These are phyloP conservation scores for Aquatica leii DNA, from an alignment of 2,888 invertebrate species.

Conservation along the genomic window DNA sequence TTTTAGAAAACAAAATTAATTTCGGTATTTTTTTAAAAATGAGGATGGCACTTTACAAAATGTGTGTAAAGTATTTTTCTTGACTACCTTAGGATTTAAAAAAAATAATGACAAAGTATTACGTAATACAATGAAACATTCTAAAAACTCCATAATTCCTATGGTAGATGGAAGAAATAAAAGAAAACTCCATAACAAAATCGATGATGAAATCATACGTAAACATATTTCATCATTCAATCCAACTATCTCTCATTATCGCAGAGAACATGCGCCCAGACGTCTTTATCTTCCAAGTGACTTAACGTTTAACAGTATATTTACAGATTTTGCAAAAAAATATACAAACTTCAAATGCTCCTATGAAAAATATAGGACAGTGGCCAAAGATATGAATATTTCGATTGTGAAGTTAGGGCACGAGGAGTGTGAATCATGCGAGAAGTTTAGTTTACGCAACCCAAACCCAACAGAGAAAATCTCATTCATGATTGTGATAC, in stretches of 20 bases:
- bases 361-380: conserved; percentile 3
- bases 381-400: conserved; percentile 16
- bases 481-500: conserved; percentile 17
- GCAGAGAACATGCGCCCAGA: conserved; percentile 9
- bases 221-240: conserved; percentile 9
- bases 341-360: conserved; percentile 14
- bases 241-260: conserved; percentile 13
- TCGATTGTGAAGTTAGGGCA: conserved; percentile 9
- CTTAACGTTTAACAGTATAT: too few species aligned
- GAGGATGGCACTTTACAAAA: conserved; percentile 4
- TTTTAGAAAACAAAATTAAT: background rate
- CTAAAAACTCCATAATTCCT: background rate
- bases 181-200: background rate
- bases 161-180: background rate
- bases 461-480: background rate
- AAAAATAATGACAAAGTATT: background rate
- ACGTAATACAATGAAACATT: background rate
- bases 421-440: conserved; percentile 18
- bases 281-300: conserved; percentile 16
- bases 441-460: conserved; percentile 24
- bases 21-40: background rate
- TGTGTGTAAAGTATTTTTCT: conserved; percentile 19
- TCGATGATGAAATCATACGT: conserved; percentile 11
- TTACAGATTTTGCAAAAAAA: background rate
- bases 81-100: conserved; percentile 2